phyloP scores from a whole-genome alignment of 2,113 vertebrate species.

The Terrapene triunguis region DNA sequence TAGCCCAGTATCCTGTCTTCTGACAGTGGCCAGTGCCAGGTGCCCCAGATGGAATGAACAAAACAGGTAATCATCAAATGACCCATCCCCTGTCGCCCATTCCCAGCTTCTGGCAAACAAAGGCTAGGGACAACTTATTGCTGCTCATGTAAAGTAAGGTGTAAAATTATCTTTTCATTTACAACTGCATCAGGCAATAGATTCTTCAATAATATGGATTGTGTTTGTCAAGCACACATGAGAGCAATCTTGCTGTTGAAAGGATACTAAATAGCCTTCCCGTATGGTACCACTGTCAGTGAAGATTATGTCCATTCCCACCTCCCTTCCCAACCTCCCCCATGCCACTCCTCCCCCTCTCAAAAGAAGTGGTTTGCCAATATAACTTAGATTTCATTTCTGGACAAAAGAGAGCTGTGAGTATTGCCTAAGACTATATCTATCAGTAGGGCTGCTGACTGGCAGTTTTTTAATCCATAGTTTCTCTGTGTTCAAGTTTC shows the following conservation, averaged over 20 bases:
- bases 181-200: neutral
- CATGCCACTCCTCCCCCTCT: neutral
- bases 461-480: neutral
- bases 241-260: neutral
- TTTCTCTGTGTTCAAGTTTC: neutral
- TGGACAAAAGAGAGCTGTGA: neutral
- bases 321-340: neutral
- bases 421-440: neutral
- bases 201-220: neutral
- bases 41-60: no score
- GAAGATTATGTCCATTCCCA: neutral
- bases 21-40: no score
- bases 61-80: no score
- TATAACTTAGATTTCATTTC: neutral
- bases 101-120: no score
- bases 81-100: no score
- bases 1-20: no score
- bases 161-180: neutral
- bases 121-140: neutral
- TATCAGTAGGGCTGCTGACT: neutral
- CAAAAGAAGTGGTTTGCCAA: neutral
- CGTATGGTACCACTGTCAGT: neutral
- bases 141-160: neutral
- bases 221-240: neutral
- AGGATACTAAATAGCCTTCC: neutral